Evolutionary conservation across 2,888 invertebrate species (phyloP).

Genomic region (Eledone cirrhosa): DNA sequence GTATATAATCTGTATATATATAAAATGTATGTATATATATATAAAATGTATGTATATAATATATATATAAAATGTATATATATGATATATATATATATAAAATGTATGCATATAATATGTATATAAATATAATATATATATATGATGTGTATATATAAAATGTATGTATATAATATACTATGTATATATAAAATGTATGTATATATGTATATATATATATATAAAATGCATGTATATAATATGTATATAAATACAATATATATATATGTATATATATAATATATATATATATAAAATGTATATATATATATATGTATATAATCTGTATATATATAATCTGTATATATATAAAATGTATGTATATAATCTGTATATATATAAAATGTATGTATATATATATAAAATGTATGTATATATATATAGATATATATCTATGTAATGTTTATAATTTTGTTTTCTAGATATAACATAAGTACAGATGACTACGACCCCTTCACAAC

Average conservation of each 20-base stretch:
- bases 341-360: neutral
- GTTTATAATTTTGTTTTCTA: slow-evolving; percentile 37
- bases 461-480: slow-evolving; percentile 66
- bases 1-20: neutral
- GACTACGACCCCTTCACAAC: slow-evolving; percentile 64
- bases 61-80: too few relatives aligned
- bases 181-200: too few relatives aligned
- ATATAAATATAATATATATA: too few relatives aligned
- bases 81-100: too few relatives aligned
- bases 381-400: neutral
- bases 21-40: neutral
- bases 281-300: neutral
- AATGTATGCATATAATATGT: too few relatives aligned
- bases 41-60: too few relatives aligned
- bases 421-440: neutral
- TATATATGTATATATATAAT: neutral
- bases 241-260: too few relatives aligned
- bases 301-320: neutral
- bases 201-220: too few relatives aligned
- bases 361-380: neutral
- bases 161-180: too few relatives aligned
- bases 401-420: neutral
- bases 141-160: too few relatives aligned
- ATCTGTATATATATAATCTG: neutral
- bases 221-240: too few relatives aligned